Evolutionary conservation across 2,797 vertebrate genomes (phyloP).

Genomic region (Hyperoplus immaculatus): DNA sequence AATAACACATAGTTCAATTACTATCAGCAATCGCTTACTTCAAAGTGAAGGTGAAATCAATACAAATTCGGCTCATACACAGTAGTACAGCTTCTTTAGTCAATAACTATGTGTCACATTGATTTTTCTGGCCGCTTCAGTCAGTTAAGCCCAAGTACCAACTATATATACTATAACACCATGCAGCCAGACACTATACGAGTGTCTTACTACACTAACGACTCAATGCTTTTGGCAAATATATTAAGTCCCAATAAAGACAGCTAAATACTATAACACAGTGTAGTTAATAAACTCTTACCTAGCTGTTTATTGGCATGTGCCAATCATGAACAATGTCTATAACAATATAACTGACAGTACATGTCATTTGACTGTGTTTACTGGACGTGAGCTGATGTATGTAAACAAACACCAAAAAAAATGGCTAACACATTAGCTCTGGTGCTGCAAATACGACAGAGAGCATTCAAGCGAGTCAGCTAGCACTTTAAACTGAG

Average conservation of each 20-base stretch:
- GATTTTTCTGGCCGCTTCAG: neutral
- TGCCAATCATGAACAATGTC: too few relatives aligned
- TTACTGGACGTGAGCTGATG: neutral
- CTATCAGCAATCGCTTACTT: neutral
- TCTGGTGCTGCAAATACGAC: constrained; percentile 15
- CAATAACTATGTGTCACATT: neutral
- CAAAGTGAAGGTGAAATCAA: neutral
- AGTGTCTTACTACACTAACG: neutral
- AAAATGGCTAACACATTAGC: constrained; percentile 65
- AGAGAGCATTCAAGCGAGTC: constrained; percentile 30
- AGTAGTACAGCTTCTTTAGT: neutral
- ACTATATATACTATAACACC: neutral
- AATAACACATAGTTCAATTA: neutral
- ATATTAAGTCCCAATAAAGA: neutral
- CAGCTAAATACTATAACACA: neutral
- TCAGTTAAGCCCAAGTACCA: neutral
- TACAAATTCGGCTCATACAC: neutral
- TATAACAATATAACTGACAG: neutral
- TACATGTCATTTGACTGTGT: neutral
- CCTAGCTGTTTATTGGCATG: too few relatives aligned
- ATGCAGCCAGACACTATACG: neutral
- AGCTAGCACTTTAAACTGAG: constrained; percentile 30
- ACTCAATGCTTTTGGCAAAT: neutral
- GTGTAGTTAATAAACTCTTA: neutral
- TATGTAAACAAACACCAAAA: constrained; percentile 10